These are phyloP conservation scores for Ceyx erithaca DNA, from an alignment of 2,797 vertebrate genomes.

Conservation along the genomic window DNA sequence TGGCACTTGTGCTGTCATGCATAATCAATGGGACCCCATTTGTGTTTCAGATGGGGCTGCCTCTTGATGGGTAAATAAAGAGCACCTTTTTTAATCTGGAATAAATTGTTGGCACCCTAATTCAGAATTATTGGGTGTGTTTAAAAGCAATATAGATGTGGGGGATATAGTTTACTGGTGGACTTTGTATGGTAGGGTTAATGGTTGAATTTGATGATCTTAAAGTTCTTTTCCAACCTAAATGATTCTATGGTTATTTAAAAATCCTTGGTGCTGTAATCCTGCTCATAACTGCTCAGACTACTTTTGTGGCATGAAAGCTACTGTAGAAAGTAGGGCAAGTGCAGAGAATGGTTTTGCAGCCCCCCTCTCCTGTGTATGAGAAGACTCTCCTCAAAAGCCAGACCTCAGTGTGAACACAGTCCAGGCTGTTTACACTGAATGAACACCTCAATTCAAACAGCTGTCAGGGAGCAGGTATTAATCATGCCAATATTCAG, in stretches of 20 bases:
- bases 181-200: no score
- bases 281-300: not conserved
- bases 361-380: not conserved
- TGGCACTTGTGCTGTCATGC: not conserved
- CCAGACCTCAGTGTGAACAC: not conserved
- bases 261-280: not conserved
- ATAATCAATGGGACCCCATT: not conserved
- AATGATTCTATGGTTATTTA: not conserved
- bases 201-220: no score
- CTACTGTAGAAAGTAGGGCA: not conserved
- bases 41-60: not conserved
- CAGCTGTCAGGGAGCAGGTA: slow-evolving; percentile 61
- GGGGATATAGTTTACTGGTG: no score
- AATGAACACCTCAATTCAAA: slow-evolving; percentile 50
- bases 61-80: not conserved
- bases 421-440: slow-evolving; percentile 40
- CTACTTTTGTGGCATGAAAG: not conserved
- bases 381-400: slow-evolving; percentile 5
- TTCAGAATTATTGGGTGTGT: not conserved
- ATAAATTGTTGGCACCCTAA: not conserved
- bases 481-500: slow-evolving; percentile 69
- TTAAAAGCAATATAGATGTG: no score
- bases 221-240: no score
- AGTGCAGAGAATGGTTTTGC: not conserved
- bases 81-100: not conserved